These are phyloP conservation scores for Drosophila santomea DNA, from an alignment of 1,140 invertebrate genomes.

Conservation along the genomic window DNA sequence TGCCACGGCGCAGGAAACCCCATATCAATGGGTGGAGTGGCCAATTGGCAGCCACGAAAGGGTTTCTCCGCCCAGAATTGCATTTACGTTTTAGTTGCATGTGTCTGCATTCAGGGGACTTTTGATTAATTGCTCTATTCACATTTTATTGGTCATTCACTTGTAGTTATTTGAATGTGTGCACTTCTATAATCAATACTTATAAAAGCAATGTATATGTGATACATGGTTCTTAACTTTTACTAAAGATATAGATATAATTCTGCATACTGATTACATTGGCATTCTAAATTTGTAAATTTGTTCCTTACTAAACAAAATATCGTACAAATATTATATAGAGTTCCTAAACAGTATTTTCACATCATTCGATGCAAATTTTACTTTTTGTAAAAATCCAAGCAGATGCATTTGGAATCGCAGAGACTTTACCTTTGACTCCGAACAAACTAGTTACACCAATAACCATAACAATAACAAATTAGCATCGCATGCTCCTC, in stretches of 20 bases:
- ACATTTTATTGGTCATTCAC: neutral
- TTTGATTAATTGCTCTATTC: neutral
- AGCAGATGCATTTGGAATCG: conserved; percentile 6
- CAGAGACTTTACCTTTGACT: conserved; percentile 14
- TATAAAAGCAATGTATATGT: neutral
- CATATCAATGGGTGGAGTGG: conserved; percentile 4
- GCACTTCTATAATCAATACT: neutral
- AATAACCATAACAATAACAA: conserved; percentile 73
- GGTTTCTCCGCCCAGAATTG: neutral
- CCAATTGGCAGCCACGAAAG: neutral
- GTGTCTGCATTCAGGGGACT: too few species aligned
- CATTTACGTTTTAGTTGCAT: neutral
- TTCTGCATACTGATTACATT: too few species aligned
- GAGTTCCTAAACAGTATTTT: too few species aligned
- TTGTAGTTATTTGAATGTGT: neutral
- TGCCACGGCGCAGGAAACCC: conserved; percentile 6
- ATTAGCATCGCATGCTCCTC: conserved; percentile 70
- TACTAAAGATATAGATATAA: too few species aligned
- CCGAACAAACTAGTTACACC: conserved; percentile 48
- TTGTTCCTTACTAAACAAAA: too few species aligned
- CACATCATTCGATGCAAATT: neutral
- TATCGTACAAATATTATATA: too few species aligned
- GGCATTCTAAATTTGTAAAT: too few species aligned
- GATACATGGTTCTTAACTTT: too few species aligned
- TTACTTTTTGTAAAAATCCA: neutral